These are phyloP conservation scores for Grantiella picta DNA, from an alignment of 2,113 vertebrate genomes.

Conservation along the genomic window DNA sequence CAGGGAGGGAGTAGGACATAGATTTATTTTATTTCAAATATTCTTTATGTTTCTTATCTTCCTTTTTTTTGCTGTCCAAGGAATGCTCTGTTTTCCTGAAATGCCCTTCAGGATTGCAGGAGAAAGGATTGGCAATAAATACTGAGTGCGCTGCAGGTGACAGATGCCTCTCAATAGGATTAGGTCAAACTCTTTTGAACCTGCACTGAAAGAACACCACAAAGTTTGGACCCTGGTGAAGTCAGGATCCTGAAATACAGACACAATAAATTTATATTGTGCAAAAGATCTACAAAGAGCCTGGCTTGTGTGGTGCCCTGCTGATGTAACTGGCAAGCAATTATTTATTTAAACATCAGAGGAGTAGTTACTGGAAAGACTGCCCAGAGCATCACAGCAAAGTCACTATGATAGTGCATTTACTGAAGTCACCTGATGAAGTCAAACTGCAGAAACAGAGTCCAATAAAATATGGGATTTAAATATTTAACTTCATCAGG, in stretches of 20 bases:
- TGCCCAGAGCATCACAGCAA: not conserved
- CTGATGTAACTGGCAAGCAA: not conserved
- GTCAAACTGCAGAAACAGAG: not conserved
- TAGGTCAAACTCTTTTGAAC: not conserved
- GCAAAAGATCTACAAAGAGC: not conserved
- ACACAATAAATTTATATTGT: not conserved
- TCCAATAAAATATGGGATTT: not conserved
- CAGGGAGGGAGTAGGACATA: not conserved
- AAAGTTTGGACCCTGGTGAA: not conserved
- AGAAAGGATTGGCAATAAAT: not conserved
- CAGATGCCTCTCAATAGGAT: not conserved
- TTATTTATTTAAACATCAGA: slow-evolving; percentile 15
- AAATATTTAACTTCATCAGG: not conserved
- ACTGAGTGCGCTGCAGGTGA: not conserved
- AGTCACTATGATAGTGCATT: not conserved
- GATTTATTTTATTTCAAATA: not conserved
- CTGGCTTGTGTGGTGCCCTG: not conserved
- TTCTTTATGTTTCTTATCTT: not conserved
- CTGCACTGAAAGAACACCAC: not conserved
- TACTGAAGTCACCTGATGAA: not conserved
- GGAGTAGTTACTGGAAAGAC: not conserved
- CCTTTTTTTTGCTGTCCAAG: not conserved
- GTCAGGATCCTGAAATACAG: not conserved
- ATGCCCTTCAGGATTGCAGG: not conserved
- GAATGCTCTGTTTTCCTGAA: not conserved